Base-by-base conservation (phyloP, 2,888 invertebrate genomes). In the Leptinotarsa tumamoca region DNA sequence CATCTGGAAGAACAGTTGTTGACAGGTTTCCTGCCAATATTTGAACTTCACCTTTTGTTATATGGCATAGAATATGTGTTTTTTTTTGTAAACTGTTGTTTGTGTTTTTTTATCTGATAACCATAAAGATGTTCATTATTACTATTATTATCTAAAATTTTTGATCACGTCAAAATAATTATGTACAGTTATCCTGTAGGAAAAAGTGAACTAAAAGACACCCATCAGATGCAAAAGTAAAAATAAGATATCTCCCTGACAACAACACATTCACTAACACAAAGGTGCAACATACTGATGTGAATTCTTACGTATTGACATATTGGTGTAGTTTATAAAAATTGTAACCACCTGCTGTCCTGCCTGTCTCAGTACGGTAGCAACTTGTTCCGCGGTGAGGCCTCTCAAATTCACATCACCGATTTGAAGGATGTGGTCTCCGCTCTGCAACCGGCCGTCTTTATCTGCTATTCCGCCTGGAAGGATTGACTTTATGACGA, bases 381-480 rank as follows among this genome's bases (percentile, higher is more conserved):
- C 96, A 83, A 98, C 98, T 89, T 95, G 96, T 89, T 99, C 99
- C 72, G 98, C 98, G 79, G 96, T 96, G 92, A 98, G 96, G 76
- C 99, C 98, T 72, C 98, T 94, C 83, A 99, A 92, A 90, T 97
- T 97, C 82, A 98, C 96, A 82, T 98, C 95, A 67, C 96, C 96
- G 83, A 96, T 96, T 90, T 99, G 98, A 84, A 99, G 91, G 84
- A 99, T 95, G 90, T 99, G 99, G 89, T 99, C 99, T 13, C 99
- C 99, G 89, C 98, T 96, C 89, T 96, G 97, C 81, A 99, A 91
- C 71, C 98, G 93, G 15, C 77, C 76, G 72, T 80, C 79, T 79
- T 80, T 94, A 89, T 99, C 98, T 56, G 99, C 98, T 21, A 97
- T 96, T 78, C 99, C 98, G 52, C 98, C 99, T 7, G 98, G 98